These are phyloP conservation scores for Puntigrus tetrazona DNA, from an alignment of 2,113 vertebrate species.

Conservation along the genomic window DNA sequence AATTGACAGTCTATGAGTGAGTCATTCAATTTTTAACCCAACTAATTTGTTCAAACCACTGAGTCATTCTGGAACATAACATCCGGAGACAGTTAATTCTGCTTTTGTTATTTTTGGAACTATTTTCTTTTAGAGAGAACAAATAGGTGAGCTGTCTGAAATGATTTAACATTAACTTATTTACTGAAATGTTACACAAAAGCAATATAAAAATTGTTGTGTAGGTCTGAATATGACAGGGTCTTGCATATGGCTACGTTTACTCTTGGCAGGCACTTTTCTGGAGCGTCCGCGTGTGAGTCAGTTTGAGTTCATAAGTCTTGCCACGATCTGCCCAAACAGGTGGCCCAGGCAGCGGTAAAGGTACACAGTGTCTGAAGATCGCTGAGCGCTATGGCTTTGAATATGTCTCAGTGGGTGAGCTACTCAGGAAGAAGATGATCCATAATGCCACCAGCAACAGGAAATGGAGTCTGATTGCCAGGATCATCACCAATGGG, in stretches of 20 bases:
- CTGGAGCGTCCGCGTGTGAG: background rate
- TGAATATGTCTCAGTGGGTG: constrained; percentile 94
- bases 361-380: constrained; percentile 97
- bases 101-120: background rate
- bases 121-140: background rate
- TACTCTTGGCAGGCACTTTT: background rate
- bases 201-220: background rate
- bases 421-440: constrained; percentile 93
- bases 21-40: background rate
- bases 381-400: constrained; percentile 95
- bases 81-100: background rate
- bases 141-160: background rate
- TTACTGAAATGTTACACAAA: background rate
- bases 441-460: constrained; percentile 97
- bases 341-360: constrained; percentile 98
- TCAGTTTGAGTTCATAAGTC: background rate
- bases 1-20: background rate
- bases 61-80: background rate
- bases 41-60: background rate
- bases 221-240: background rate
- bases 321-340: constrained; percentile 44
- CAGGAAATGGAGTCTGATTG: constrained; percentile 97
- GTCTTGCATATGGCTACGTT: background rate
- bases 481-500: constrained; percentile 98
- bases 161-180: background rate